phyloP scores from a whole-genome alignment of 1,140 invertebrate genomes.

The Macrobrachium nipponense region DNA sequence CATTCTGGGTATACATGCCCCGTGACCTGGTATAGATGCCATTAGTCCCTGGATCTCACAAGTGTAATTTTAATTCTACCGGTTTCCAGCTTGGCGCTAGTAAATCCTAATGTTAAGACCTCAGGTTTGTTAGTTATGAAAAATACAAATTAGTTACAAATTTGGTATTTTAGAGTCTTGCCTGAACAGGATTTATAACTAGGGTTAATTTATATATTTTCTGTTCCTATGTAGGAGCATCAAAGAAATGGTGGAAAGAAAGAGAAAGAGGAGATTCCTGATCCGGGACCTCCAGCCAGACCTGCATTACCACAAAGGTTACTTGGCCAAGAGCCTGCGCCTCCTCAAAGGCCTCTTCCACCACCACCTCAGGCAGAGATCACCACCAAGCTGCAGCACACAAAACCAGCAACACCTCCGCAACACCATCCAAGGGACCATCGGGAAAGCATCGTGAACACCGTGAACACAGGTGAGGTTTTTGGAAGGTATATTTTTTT shows the following conservation, averaged over 20 bases:
- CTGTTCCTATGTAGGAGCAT: constrained; percentile 73
- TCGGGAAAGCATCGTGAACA: constrained; percentile 61
- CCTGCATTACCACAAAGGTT: constrained; percentile 88
- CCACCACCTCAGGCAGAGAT: constrained; percentile 77
- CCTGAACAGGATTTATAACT: background rate
- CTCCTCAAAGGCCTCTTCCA: constrained; percentile 82
- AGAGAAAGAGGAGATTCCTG: constrained; percentile 74
- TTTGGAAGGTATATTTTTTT: no score
- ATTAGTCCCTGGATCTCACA: no score
- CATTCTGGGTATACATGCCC: no score
- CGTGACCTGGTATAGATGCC: no score
- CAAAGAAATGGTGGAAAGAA: constrained; percentile 62
- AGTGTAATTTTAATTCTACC: no score
- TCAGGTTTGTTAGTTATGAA: no score
- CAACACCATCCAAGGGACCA: constrained; percentile 62
- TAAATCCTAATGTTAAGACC: no score
- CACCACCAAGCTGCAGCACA: constrained; percentile 76
- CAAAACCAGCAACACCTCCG: constrained; percentile 74
- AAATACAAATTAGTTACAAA: no score
- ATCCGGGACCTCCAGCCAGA: constrained; percentile 84
- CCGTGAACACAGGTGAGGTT: constrained; percentile 50
- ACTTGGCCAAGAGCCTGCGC: constrained; percentile 76
- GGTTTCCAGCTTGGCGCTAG: no score
- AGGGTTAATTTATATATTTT: constrained; percentile 64
- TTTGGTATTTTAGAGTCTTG: no score